Evolutionary conservation across 2,113 vertebrate species (phyloP), one percentile per base, ranked within the genome.

Genomic region (Pterophyllum scalare): DNA sequence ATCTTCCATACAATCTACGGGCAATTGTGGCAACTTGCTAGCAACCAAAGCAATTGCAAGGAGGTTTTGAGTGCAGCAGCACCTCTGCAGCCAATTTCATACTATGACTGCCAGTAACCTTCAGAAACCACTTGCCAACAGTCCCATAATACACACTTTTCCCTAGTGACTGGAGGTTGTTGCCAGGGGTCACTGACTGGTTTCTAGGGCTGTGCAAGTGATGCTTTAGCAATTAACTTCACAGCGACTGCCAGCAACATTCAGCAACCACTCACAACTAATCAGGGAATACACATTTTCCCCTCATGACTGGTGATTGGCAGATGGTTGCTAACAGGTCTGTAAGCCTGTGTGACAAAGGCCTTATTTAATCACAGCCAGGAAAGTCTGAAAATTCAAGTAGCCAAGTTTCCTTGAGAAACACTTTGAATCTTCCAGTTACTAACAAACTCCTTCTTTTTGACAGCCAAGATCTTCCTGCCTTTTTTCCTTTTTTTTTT

Each of bases 331-430:
- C 64, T 70, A 70, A 49, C 15, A 0, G 2, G 43, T 31, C 65
- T 70, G 24, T 52, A 70, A 3, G 43, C 49, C 43, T 52, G 65
- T 70, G 43, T 49, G 17, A 70, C 43, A 20, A 52, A 70, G 65
- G 24, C 43, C 24, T 52, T 52, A 52, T 70, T 70, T 26, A 52
- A 70, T 70, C 43, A 52, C 24, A 70, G 43, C 65, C 65, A 70
- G 43, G 43, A 52, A 52, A 28, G 43, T 70, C 65, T 49, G 65
- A 70, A 70, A 52, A 43, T 49, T 70, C 65, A 70, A 70, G 65
- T 28, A 70, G 65, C 65, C 40, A 70, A 49, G 24, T 49, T 70
- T 70, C 65, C 65, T 70, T 49, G 65, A 70, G 65, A 70, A 70
- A 70, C 24, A 28, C 65, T 70, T 49, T 67, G 40, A 67, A 46